These are phyloP conservation scores for Alsophila aescularia DNA, from an alignment of 2,888 invertebrate species.

Conservation along the genomic window DNA sequence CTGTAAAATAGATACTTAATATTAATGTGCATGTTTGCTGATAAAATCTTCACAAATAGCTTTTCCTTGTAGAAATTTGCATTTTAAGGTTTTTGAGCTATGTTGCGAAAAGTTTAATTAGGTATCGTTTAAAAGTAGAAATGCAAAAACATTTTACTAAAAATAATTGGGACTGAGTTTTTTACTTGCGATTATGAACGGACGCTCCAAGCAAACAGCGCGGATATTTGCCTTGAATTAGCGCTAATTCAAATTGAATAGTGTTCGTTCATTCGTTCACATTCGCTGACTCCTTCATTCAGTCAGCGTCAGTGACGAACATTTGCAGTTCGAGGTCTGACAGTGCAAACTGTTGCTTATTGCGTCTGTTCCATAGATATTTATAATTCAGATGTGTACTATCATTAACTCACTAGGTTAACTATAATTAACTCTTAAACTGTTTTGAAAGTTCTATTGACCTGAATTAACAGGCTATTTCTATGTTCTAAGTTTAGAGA, in stretches of 20 bases:
- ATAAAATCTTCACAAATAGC: not conserved
- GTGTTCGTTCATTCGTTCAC: no score
- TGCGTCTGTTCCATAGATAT: no score
- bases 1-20: slow-evolving; percentile 5
- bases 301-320: no score
- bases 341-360: no score
- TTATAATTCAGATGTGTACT: slow-evolving; percentile 1
- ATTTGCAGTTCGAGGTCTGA: no score
- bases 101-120: not conserved
- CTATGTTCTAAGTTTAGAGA: slow-evolving; percentile 16
- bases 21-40: slow-evolving; percentile 4
- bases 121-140: slow-evolving; percentile 1
- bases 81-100: slow-evolving; percentile 5
- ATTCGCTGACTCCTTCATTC: no score
- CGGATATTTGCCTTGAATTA: no score
- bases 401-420: slow-evolving; percentile 9
- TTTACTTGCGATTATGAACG: slow-evolving; percentile 10
- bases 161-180: slow-evolving; percentile 18
- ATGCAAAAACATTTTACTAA: slow-evolving; percentile 2
- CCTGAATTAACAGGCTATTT: slow-evolving; percentile 15
- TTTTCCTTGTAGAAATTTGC: slow-evolving; percentile 1
- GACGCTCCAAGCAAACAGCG: no score
- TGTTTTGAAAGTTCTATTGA: slow-evolving; percentile 15
- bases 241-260: no score
- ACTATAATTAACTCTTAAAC: not conserved